Conservation (phyloP, 2,888 invertebrate species). For the Congeria kusceri region DNA sequence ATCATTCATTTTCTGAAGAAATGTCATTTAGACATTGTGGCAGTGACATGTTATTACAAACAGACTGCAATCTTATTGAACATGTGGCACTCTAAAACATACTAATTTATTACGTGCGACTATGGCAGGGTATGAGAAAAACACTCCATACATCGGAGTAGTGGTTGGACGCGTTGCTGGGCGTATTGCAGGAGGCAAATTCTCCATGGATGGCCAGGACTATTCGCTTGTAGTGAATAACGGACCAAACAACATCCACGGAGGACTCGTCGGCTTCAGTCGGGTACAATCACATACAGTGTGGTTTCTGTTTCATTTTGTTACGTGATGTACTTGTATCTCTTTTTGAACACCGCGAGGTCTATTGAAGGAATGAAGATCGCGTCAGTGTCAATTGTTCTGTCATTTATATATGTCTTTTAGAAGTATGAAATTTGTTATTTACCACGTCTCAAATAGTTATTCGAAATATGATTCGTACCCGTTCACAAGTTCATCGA, state of each 20-base stretch:
- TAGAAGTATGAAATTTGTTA: too few species aligned
- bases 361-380: too few species aligned
- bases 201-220: conserved; percentile 89
- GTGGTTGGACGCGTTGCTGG: conserved; percentile 95
- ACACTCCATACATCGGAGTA: conserved; percentile 92
- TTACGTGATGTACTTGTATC: too few species aligned
- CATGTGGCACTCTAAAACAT: neutral
- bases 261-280: conserved; percentile 93
- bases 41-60: too few species aligned
- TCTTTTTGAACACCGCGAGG: too few species aligned
- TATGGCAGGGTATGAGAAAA: conserved; percentile 80
- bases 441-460: neutral
- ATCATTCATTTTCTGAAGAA: too few species aligned
- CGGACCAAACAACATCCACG: conserved; percentile 91
- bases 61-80: neutral
- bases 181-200: conserved; percentile 89
- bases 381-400: too few species aligned
- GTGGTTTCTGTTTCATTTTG: too few species aligned
- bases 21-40: too few species aligned
- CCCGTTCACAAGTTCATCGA: neutral
- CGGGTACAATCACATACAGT: conserved; percentile 86
- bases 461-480: neutral
- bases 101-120: conserved; percentile 16
- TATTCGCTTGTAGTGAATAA: conserved; percentile 91
- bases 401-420: too few species aligned